A percentile compares a stretch with the other conserved stretches of the same genome.
Conservation (phyloP, 1,140 invertebrate species). For the Dendrolimus kikuchii region DNA sequence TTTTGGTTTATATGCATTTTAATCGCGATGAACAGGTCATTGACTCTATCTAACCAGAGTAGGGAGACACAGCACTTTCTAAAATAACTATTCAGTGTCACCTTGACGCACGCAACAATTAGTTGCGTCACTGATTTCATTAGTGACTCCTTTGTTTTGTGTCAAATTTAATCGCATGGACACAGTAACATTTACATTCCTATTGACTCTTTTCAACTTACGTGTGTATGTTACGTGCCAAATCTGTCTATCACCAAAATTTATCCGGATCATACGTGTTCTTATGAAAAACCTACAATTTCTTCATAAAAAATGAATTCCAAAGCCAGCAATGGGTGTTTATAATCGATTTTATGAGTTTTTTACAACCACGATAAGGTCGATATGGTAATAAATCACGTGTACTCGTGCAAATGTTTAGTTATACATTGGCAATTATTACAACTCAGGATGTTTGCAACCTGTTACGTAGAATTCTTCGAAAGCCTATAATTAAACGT, state of each 20-base stretch:
- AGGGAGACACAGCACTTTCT: constrained; percentile 54
- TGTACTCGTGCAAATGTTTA: constrained; percentile 28
- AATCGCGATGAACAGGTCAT: constrained; percentile 31
- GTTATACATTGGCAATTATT: constrained; percentile 27
- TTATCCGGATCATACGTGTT: no score
- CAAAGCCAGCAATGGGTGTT: not conserved
- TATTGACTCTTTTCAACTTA: no score
- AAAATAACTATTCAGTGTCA: constrained; percentile 66
- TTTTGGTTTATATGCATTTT: not conserved
- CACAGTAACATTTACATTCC: no score
- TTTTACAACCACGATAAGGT: constrained; percentile 38
- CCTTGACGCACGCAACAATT: constrained; percentile 48
- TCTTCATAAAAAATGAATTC: not conserved
- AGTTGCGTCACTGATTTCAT: constrained; percentile 45
- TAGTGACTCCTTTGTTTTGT: constrained; percentile 19
- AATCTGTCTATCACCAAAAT: no score
- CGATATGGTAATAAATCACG: constrained; percentile 20
- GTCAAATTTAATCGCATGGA: not conserved
- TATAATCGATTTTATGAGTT: constrained; percentile 4
- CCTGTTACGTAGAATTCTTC: constrained; percentile 22
- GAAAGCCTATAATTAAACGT: constrained; percentile 9
- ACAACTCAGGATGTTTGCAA: constrained; percentile 42
- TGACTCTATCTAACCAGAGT: constrained; percentile 41
- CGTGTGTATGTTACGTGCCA: no score
- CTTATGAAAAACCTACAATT: no score